Base-by-base conservation (phyloP, 2,113 vertebrate species). In the Platysteira castanea region DNA sequence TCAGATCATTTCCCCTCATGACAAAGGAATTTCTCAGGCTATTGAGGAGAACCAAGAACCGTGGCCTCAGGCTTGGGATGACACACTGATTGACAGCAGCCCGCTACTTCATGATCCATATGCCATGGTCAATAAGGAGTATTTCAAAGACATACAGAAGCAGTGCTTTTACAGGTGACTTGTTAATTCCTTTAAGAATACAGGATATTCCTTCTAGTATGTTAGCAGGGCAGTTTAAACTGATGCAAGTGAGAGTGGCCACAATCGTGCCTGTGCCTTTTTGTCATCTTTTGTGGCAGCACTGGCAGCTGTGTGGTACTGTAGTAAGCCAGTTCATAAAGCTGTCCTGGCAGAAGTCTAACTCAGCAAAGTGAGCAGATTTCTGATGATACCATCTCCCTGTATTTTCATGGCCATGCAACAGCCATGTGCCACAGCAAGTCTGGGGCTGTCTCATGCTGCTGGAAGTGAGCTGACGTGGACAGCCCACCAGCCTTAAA, bases 1-100 rank as follows among this genome's bases (percentile, higher is more conserved):
- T 86, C 99, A 99, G 98, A 99, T 99, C 60, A 98, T 99, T 85
- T 96, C 99, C 11, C 99, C 99, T 77, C 99, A 99, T 42, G 99
- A 99, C 95, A 98, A 97, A 97, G 98, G 98, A 28, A 99, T 99
- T 85, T 96, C 99, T 82, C 96, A 97, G 63, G 98, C 99, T 78
- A 99, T 99, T 87, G 98, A 99, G 85, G 98, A 99, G 89, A 99
- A 99, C 90, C 97, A 99, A 81, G 98, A 99, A 87, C 99, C 99
- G 0, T 99, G 99, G 99, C 96, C 98, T 33, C 96, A 98, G 85
- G 99, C 99, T 22, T 99, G 99, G 99, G 97, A 99, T 13, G 97
- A 98, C 41, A 98, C 98, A 46, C 27, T 98, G 28, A 97, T 98
- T 81, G 96, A 98, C 39, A 89, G 97, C 94, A 99, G 95, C 84